phyloP scores from a whole-genome alignment of 2,113 vertebrate species.

The Callorhinus ursinus region DNA sequence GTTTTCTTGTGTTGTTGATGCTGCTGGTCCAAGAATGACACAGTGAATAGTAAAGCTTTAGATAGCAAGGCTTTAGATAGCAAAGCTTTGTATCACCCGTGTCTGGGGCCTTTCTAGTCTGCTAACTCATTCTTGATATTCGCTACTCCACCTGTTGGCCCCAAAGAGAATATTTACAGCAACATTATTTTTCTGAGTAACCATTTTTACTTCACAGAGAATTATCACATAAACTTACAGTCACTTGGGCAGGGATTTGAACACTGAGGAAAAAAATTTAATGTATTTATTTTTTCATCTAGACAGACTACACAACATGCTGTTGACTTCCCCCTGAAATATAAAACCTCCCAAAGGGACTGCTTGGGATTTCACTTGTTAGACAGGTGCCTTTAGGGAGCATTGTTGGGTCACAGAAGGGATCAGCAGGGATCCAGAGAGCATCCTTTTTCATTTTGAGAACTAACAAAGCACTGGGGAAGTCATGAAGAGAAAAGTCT shows the following conservation, averaged over 20 bases:
- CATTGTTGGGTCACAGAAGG: not conserved
- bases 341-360: not conserved
- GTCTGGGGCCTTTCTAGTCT: not conserved
- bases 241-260: slow-evolving; percentile 7
- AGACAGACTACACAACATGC: not conserved
- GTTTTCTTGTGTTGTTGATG: not conserved
- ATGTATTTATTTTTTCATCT: slow-evolving; percentile 21
- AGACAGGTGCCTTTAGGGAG: not conserved
- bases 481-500: not conserved
- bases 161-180: not conserved
- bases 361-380: slow-evolving; percentile 31
- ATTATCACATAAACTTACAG: not conserved
- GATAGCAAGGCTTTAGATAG: not conserved
- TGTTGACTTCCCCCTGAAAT: not conserved
- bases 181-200: slow-evolving; percentile 42
- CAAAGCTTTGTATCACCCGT: not conserved
- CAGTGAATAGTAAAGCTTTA: not conserved
- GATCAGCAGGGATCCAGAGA: slow-evolving; percentile 10
- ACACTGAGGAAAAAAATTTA: not conserved
- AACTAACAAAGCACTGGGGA: not conserved
- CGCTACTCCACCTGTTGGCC: not conserved
- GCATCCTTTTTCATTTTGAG: slow-evolving; percentile 5
- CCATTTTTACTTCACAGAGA: slow-evolving; percentile 21
- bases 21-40: not conserved
- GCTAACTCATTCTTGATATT: not conserved